Evolutionary conservation across 2,888 invertebrate species (phyloP), one percentile per base, ranked within the genome.

Genomic region (Leptinotarsa tumamoca): DNA sequence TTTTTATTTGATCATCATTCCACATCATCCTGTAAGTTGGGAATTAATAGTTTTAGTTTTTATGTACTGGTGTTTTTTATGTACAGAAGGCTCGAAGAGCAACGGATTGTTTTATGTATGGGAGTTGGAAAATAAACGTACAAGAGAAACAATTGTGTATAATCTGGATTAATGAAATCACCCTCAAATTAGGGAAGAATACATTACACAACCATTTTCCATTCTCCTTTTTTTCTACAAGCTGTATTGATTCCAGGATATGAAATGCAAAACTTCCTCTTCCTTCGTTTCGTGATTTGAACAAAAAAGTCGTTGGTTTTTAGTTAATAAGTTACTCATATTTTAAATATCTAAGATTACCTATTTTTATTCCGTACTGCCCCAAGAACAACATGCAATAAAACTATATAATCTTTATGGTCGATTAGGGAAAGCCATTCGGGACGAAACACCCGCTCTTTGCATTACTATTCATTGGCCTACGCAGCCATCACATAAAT

Each of bases 381-480:
- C 63, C 69, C 56, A 54, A 73, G 67, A 71, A 73, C 72, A 54
- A 50, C 63, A 68, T 43, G 70, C 70, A 69, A 67, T 76, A 67
- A 73, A 73, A 61, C 73, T 21, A 58, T 70, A 76, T 76, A 68
- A 73, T 70, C 76, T 76, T 70, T 73, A 73, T 33, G 70, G 52
- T 61, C 72, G 71, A 51, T 63, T 54, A 33, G 50, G 23, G 27
- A 63, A 58, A 18, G 63, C 74, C 67, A 61, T 68, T 71, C 49
- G 7, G 68, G 67, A 68, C 21, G 66, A 67, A 18, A 56, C 27
- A 68, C 76, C 76, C 73, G 23, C 58, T 50, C 17, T 33, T 27
- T 52, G 71, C 76, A 76, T 76, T 76, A 76, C 71, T 76, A 76
- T 76, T 76, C 76, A 76, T 76, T 76, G 76, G 68, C 63, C 73